Evolutionary conservation across 2,888 invertebrate species (phyloP), one percentile per base, ranked within the genome.

Genomic region (Phyllotreta striolata): DNA sequence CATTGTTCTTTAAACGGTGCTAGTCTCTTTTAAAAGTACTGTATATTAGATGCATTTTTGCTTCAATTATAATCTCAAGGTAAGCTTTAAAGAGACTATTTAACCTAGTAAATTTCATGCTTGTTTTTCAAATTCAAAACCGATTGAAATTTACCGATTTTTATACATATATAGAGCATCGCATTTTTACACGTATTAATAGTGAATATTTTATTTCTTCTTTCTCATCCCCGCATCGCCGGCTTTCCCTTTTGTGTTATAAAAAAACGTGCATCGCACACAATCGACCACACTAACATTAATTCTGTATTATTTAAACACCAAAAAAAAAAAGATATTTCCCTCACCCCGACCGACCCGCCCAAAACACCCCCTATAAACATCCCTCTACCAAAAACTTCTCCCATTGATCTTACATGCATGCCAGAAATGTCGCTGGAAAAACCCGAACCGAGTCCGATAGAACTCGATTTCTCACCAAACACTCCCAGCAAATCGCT

Each of bases 311-410:
- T 47, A 64, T 68, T 64, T 35, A 58, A 61, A 68, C 65, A 66
- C n/a, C n/a, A n/a, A n/a, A n/a, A n/a, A n/a, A n/a, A n/a, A n/a
- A n/a, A n/a, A n/a, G 76, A 78, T 65, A 66, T 71, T 24, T 76
- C 76, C 47, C 57, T 77, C 62, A 73, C 78, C 58, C 76, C 78
- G 65, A 79, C 79, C 70, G 80, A 81, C 73, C 80, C 79, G 43
- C 73, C 73, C 41, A 70, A 66, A 67, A 80, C 76, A 14, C 72
- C 75, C 24, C 76, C 77, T 7, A 69, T 73, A 44, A 72, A 74
- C 37, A 79, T 83, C 60, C 84, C 84, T 62, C 71, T 79, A 44
- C 70, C 62, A 49, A 64, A 69, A 63, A 70, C 71, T 24, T 55
- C 56, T 38, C 6, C 39, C 6, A 52, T 39, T 9, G 52, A 52